Percentiles rank a stretch among this genome's conserved stretches.
Evolutionary conservation across 1,140 invertebrate species (phyloP).

Genomic region (Batillaria attramentaria): DNA sequence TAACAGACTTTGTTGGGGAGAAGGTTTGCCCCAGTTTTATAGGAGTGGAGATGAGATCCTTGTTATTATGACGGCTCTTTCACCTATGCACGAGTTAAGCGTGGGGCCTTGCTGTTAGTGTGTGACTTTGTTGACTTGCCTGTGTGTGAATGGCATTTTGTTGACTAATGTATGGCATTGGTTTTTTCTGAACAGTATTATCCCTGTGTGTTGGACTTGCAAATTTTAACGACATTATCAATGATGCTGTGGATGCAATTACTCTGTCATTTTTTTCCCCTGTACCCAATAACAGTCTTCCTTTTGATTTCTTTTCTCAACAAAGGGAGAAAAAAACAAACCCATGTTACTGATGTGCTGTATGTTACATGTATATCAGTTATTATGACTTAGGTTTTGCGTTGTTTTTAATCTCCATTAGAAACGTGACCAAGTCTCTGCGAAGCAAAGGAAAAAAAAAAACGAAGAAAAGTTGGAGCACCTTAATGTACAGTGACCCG

Average conservation of each 20-base stretch:
- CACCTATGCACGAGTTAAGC: not conserved
- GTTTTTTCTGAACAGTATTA: conserved; percentile 29
- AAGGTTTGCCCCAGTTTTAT: no score
- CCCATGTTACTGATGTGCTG: not conserved
- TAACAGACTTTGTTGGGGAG: no score
- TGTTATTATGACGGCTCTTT: not conserved
- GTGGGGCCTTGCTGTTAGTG: conserved; percentile 9
- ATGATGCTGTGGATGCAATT: conserved; percentile 24
- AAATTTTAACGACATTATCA: conserved; percentile 1
- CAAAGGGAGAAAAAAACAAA: no score
- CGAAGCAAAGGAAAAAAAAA: no score
- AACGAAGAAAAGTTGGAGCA: no score
- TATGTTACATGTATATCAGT: not conserved
- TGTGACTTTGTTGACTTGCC: not conserved
- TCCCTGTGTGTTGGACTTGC: not conserved
- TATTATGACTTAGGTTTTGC: not conserved
- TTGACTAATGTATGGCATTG: conserved; percentile 22
- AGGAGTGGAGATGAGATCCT: not conserved
- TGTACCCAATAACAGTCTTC: conserved; percentile 30
- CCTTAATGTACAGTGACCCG: not conserved
- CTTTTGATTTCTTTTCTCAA: conserved; percentile 4
- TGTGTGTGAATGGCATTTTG: not conserved
- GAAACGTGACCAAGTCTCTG: conserved; percentile 25
- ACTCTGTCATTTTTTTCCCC: not conserved
- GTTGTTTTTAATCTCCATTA: conserved; percentile 1